Conservation (phyloP, 2,797 vertebrate genomes). For the Hippopotamyrus pictus region DNA sequence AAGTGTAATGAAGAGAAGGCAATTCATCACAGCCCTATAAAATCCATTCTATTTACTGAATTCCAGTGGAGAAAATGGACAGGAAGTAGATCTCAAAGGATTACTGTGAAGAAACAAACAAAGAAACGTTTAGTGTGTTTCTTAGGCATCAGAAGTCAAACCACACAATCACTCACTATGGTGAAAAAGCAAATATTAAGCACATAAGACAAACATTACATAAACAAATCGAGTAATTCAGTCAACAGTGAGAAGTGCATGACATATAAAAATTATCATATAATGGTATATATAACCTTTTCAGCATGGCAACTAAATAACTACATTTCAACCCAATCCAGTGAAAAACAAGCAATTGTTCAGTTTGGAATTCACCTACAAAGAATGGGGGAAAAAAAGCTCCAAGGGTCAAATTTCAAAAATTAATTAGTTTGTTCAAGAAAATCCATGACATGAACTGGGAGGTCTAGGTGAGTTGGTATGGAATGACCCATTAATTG, state of each 20-base stretch:
- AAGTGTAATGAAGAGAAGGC: conserved; percentile 25
- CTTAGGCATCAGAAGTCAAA: neutral
- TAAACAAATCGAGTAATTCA: neutral
- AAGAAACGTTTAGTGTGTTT: neutral
- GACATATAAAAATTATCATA: neutral
- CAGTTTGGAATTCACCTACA: neutral
- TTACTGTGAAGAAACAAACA: conserved; percentile 7
- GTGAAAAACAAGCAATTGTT: neutral
- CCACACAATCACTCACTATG: neutral
- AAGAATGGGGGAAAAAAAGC: neutral
- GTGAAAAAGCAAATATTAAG: neutral
- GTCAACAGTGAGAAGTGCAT: neutral
- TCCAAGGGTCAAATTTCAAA: neutral
- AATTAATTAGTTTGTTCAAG: neutral
- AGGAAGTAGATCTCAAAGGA: conserved; percentile 2
- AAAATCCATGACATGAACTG: neutral
- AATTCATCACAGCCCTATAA: conserved; percentile 44
- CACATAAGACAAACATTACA: neutral
- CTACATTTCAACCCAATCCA: neutral
- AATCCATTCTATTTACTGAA: conserved; percentile 57
- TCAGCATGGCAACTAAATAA: neutral
- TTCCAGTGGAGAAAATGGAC: conserved; percentile 37
- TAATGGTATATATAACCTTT: neutral
- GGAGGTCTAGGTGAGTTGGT: neutral
- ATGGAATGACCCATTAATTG: neutral